Base-by-base conservation (phyloP, 2,888 invertebrate species). In the Glaucopsyche alexis region DNA sequence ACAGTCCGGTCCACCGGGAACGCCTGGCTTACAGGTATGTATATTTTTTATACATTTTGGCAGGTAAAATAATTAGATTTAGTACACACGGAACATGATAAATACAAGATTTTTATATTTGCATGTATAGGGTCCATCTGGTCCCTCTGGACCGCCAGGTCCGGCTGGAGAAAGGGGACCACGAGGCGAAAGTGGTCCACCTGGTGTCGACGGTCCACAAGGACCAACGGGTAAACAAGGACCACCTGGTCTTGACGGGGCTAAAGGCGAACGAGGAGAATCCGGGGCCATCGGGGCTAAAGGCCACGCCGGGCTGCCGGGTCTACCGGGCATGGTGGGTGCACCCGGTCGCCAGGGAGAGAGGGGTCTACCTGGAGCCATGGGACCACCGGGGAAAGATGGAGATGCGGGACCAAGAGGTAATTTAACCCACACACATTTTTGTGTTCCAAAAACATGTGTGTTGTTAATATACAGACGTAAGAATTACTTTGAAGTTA, bases 281-380 rank as follows among this genome's bases (percentile, higher is more conserved):
- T 75, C 89, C 0, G 97, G 97, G 2, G 91, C 94, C 1, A 95
- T 95, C 81, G 97, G 97, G 38, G 88, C 94, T 3, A 97, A 97
- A 84, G 97, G 97, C 8, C 97, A 97, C 82, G 93, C 96, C 60
- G 97, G 97, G n/a, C 88, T 97, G 60, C 96, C 95, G 76, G 97
- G 98, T 7, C 85, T 97, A 50, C 97, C 97, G 80, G 98, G 98
- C 29, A 89, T 96, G 80, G 94, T 95, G 0, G 98, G 98, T 11
- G 85, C 94, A 0, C 93, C 93, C 7, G 96, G 96, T 9, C 83
- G 93, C 8, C 84, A 90, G 72, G 96, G 96, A 19, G 97, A 97
- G 73, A 94, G 95, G 79, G 97, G 97, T 4, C 87, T 89, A 60
- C 92, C 93, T 11, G 95, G 95, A 47, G 80, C 87, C 0, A 91